These are phyloP conservation scores for Tachina grossa DNA, from an alignment of 2,888 invertebrate genomes.

Conservation along the genomic window DNA sequence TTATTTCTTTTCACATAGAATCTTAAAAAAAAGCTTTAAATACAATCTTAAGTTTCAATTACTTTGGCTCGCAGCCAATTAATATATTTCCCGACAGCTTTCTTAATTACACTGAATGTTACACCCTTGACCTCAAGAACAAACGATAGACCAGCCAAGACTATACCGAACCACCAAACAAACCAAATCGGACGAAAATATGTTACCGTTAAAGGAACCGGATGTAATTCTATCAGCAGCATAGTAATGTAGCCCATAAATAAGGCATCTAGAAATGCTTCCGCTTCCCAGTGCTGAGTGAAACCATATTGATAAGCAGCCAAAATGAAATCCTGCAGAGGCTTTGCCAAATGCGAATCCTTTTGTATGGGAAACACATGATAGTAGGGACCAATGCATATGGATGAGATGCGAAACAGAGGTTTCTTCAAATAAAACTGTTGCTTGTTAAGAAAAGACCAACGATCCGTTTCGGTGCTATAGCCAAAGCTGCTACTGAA, in stretches of 20 bases:
- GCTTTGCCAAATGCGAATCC: slow-evolving; percentile 76
- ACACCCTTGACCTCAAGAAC: slow-evolving; percentile 70
- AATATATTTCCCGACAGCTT: neutral
- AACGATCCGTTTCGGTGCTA: slow-evolving; percentile 77
- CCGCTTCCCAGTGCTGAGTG: slow-evolving; percentile 73
- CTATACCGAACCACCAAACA: slow-evolving; percentile 75
- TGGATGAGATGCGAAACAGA: slow-evolving; percentile 75
- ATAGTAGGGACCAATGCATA: slow-evolving; percentile 78
- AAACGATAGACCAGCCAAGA: slow-evolving; percentile 73
- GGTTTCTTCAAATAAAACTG: slow-evolving; percentile 75
- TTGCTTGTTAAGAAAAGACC: slow-evolving; percentile 76
- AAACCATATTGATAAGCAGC: slow-evolving; percentile 75
- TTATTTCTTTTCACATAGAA: neutral
- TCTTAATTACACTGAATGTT: slow-evolving; percentile 1
- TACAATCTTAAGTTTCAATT: neutral
- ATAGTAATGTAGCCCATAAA: slow-evolving; percentile 72
- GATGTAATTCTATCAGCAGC: slow-evolving; percentile 68
- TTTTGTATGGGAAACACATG: slow-evolving; percentile 76
- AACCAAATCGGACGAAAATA: slow-evolving; percentile 74
- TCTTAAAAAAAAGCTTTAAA: neutral
- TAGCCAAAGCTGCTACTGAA: slow-evolving; percentile 77
- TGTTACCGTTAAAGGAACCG: slow-evolving; percentile 73
- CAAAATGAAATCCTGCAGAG: slow-evolving; percentile 75
- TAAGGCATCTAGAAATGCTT: slow-evolving; percentile 76
- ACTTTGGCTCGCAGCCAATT: slow-evolving; percentile 9